Evolutionary conservation across 2,888 invertebrate species (phyloP).

Genomic region (Petrolisthes manimaculis): DNA sequence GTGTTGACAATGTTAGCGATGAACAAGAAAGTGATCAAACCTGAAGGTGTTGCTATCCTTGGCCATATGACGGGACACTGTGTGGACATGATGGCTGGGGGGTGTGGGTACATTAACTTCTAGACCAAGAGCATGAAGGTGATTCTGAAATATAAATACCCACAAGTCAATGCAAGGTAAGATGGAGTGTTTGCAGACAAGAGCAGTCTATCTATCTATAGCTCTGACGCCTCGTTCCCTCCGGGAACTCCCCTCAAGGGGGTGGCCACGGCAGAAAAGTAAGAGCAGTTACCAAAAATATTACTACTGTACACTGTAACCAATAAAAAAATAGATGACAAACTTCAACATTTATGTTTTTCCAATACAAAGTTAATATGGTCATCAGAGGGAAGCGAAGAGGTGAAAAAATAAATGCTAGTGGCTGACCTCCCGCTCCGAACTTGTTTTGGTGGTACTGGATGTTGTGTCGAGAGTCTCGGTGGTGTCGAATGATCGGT

Average conservation of each 20-base stretch:
- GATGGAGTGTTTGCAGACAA: no score
- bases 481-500: constrained; percentile 60
- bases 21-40: constrained; percentile 21
- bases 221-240: no score
- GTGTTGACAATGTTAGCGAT: background rate
- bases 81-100: constrained; percentile 57
- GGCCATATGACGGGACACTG: constrained; percentile 57
- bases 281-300: background rate
- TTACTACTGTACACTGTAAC: background rate
- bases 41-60: constrained; percentile 61
- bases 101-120: constrained; percentile 58
- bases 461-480: constrained; percentile 61
- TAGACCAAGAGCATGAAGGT: constrained; percentile 57
- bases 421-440: constrained; percentile 46
- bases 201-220: no score
- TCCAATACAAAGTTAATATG: background rate
- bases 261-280: no score
- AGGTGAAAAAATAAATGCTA: background rate
- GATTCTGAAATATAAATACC: constrained; percentile 28
- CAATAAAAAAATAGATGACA: no score
- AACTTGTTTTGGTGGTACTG: constrained; percentile 48
- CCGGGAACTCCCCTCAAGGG: no score
- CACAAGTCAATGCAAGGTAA: no score
- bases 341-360: background rate
- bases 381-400: background rate